Conservation (phyloP, 2,888 invertebrate species). For the Drosophila subsilvestris region DNA sequence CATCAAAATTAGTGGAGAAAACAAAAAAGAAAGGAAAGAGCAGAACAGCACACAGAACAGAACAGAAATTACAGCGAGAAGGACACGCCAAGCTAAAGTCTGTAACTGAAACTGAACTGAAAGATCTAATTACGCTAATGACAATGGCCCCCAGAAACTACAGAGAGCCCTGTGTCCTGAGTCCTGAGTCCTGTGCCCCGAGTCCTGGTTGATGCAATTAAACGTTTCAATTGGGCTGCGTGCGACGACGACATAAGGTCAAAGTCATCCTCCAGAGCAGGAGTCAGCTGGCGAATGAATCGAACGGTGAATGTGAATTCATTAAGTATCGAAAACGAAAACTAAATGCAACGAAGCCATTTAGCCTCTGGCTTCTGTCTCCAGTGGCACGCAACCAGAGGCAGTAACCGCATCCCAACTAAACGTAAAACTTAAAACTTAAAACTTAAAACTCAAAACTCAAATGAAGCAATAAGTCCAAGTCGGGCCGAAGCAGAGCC, state of each 20-base stretch:
- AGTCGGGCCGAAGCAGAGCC: conserved; percentile 30
- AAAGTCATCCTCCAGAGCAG: conserved; percentile 53
- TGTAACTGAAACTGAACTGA: conserved; percentile 28
- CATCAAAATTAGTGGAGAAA: conserved; percentile 72
- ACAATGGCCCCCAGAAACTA: conserved; percentile 45
- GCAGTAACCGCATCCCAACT: conserved; percentile 14
- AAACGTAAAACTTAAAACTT: background rate
- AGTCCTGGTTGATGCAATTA: conserved; percentile 72
- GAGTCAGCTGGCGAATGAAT: conserved; percentile 82
- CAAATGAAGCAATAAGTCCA: conserved; percentile 14
- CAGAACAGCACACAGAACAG: too few species aligned
- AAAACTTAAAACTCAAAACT: background rate
- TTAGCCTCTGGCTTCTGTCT: conserved; percentile 35
- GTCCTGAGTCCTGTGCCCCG: conserved; percentile 37
- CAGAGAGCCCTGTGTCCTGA: conserved; percentile 35
- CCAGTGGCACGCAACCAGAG: conserved; percentile 32
- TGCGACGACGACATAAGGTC: conserved; percentile 82
- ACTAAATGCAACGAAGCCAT: conserved; percentile 49
- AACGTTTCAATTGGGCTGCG: conserved; percentile 81
- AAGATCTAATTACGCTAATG: conserved; percentile 83
- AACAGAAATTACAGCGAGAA: conserved; percentile 38
- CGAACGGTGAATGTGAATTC: conserved; percentile 62
- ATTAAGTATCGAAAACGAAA: conserved; percentile 57
- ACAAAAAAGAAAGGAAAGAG: conserved; percentile 23
- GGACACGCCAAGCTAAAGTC: conserved; percentile 65